phyloP scores from a whole-genome alignment of 2,888 invertebrate genomes.

The Sclerodermus sp. region DNA sequence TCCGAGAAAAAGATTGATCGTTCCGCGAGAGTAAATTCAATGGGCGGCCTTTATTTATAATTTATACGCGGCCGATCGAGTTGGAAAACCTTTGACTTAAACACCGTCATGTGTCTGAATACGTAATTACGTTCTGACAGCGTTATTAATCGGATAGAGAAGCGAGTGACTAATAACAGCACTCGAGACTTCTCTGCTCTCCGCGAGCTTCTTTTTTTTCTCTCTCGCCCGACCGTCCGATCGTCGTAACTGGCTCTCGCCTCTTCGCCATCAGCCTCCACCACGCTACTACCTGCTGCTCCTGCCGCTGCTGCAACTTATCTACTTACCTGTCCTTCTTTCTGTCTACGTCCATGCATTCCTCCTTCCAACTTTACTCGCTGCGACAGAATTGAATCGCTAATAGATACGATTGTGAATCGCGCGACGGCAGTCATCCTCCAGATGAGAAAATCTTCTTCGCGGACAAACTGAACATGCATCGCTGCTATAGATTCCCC shows the following conservation, averaged over 20 bases:
- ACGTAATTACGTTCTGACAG: background rate
- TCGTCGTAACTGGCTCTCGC: no score
- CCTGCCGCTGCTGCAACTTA: no score
- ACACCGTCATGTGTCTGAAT: background rate
- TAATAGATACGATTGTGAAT: background rate
- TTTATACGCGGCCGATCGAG: conserved; percentile 11
- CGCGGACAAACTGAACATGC: no score
- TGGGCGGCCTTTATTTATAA: conserved; percentile 16
- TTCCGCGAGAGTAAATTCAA: conserved; percentile 12
- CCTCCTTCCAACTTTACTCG: no score
- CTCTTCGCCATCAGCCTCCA: no score
- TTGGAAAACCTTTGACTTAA: conserved; percentile 3
- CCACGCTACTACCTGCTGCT: no score
- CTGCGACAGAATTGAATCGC: background rate
- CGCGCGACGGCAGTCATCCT: background rate
- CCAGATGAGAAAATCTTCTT: background rate
- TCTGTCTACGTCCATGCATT: no score
- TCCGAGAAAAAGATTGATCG: conserved; percentile 6
- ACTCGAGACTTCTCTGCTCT: no score
- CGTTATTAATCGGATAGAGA: conserved; percentile 2
- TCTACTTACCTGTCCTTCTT: no score
- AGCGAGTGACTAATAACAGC: background rate
- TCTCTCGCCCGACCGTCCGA: no score
- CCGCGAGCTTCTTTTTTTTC: no score
- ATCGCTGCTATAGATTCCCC: no score